These are phyloP conservation scores for Papilio glaucus DNA, from an alignment of 1,140 invertebrate species.

Conservation along the genomic window DNA sequence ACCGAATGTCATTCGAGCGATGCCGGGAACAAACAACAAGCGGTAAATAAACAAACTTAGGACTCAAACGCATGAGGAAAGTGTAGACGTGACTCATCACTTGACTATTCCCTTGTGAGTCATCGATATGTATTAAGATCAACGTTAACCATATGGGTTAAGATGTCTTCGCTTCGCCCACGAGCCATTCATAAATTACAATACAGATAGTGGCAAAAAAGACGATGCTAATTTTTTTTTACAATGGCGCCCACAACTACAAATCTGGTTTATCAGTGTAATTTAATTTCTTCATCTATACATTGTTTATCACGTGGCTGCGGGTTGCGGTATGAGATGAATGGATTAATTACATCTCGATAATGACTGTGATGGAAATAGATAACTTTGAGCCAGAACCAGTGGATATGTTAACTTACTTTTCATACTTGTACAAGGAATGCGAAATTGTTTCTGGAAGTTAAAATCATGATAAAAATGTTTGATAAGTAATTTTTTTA, in stretches of 20 bases:
- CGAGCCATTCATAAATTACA: slow-evolving; percentile 25
- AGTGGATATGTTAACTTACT: too few species aligned
- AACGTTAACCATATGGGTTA: slow-evolving; percentile 34
- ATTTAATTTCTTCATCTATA: slow-evolving; percentile 8
- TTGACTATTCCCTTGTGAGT: slow-evolving; percentile 20
- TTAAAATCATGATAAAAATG: too few species aligned
- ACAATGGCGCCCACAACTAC: slow-evolving; percentile 17
- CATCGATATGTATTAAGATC: slow-evolving; percentile 23
- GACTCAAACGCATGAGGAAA: not conserved
- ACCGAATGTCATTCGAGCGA: too few species aligned
- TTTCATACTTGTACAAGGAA: too few species aligned
- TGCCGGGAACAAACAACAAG: too few species aligned
- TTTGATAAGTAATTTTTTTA: too few species aligned
- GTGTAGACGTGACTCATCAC: slow-evolving; percentile 21
- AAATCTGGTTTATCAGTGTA: slow-evolving; percentile 19
- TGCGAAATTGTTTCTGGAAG: too few species aligned
- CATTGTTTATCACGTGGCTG: slow-evolving; percentile 15
- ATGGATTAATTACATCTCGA: slow-evolving; percentile 16
- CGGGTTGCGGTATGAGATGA: not conserved
- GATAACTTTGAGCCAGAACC: not conserved
- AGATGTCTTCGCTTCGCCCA: slow-evolving; percentile 32
- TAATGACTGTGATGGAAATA: not conserved
- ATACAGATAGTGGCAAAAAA: slow-evolving; percentile 20
- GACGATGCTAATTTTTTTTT: not conserved
- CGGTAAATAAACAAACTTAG: not conserved